Evolutionary conservation across 1,140 invertebrate species (phyloP).

Genomic region (Amphibalanus amphitrite): DNA sequence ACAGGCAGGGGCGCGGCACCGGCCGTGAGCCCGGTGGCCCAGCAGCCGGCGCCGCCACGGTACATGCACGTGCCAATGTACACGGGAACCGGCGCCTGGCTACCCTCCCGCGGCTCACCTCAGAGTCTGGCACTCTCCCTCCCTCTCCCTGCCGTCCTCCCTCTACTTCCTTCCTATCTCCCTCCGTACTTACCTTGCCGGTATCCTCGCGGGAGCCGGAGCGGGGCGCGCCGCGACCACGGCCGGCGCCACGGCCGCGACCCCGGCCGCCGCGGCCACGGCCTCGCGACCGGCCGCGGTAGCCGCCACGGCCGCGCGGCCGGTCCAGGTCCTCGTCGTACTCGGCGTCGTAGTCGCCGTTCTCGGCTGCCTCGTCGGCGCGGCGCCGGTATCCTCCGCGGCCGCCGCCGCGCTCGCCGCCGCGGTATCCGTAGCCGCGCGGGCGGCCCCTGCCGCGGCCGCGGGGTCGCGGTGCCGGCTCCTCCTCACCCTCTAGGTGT

Average conservation of each 20-base stretch:
- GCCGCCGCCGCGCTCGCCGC: constrained; percentile 13
- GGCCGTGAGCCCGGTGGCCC: no score
- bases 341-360: constrained; percentile 32
- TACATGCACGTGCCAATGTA: neutral
- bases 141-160: no score
- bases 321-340: constrained; percentile 27
- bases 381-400: constrained; percentile 31
- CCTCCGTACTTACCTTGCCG: neutral
- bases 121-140: no score
- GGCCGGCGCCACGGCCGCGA: constrained; percentile 14
- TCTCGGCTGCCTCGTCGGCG: constrained; percentile 23
- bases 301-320: constrained; percentile 33
- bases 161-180: neutral
- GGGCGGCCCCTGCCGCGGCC: constrained; percentile 20
- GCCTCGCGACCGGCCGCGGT: constrained; percentile 33
- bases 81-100: no score
- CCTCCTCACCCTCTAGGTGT: constrained; percentile 10
- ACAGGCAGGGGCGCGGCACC: no score
- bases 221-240: constrained; percentile 3
- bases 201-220: neutral
- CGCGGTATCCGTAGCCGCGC: constrained; percentile 1
- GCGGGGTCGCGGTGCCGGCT: constrained; percentile 34
- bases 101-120: no score
- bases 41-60: neutral
- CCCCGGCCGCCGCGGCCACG: constrained; percentile 16